A percentile compares a stretch with the other conserved stretches of the same genome.
Evolutionary conservation across 2,113 vertebrate species (phyloP).

Genomic region (Tychaedon coryphoeus): DNA sequence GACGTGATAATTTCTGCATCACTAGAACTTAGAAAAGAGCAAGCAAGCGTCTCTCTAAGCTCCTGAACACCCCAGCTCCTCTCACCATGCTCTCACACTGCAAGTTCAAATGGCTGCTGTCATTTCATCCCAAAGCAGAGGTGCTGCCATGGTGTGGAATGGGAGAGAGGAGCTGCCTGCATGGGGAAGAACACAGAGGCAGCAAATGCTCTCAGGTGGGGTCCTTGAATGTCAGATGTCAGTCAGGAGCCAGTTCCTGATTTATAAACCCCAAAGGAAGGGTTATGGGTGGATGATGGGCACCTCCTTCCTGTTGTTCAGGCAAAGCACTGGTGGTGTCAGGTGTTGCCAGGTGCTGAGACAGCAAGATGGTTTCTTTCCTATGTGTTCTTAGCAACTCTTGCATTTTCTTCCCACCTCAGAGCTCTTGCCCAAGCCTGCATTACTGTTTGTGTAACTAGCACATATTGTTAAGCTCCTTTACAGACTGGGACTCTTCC

Average conservation of each 20-base stretch:
- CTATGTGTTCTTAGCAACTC: neutral
- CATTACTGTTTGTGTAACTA: neutral
- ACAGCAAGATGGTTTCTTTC: accelerated
- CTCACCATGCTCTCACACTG: accelerated
- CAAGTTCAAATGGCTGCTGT: neutral
- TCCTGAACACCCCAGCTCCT: neutral
- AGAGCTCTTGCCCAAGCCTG: neutral
- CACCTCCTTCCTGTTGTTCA: accelerated
- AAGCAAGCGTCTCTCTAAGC: neutral
- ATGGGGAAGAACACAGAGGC: neutral
- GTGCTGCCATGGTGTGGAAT: too few species aligned
- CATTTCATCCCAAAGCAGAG: accelerated
- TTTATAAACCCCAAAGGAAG: neutral
- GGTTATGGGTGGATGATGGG: neutral
- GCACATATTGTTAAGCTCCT: neutral
- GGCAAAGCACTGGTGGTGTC: neutral
- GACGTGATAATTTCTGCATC: neutral
- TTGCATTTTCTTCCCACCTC: neutral
- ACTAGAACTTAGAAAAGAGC: neutral
- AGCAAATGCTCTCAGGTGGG: neutral
- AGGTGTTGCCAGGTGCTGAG: neutral
- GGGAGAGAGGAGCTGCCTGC: neutral
- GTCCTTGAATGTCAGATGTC: neutral
- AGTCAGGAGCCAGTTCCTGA: neutral
- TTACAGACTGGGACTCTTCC: neutral